Base-by-base conservation (phyloP, 2,888 invertebrate genomes). In the Netelia melanura region DNA sequence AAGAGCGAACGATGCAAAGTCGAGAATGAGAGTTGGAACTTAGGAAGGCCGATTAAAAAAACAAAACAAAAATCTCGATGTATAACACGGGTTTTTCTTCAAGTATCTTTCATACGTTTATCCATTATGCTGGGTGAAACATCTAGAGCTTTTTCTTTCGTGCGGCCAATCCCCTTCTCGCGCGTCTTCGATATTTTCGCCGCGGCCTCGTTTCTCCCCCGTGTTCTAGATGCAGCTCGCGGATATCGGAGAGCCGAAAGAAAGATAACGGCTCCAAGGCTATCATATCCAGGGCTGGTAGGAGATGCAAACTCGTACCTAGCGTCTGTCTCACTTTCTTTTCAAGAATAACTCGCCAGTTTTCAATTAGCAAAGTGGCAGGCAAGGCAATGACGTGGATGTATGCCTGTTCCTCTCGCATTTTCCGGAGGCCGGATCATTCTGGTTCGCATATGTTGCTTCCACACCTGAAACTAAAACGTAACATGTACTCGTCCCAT, bases 311-410 rank as follows among this genome's bases (percentile, higher is more conserved):
- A 30, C 30, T 30, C 30, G 30, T 30, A 30, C 30, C 30, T 5
- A 30, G 2, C 30, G 30, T 30, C 30, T 5, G 30, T 3, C 30
- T 30, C 30, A 30, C 5, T 30, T 30, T 30, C 30, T 2, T 30
- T 30, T 30, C 30, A 30, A 5, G 5, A 77, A 11, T 25, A 75
- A 71, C 80, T 77, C 74, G 83, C 81, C 48, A 74, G 76, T 86
- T 79, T 91, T 88, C 89, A 91, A 91, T 91, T 91, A 91, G 89
- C 88, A 91, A 89, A 91, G 89, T 91, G 88, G 89, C 86, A 82
- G 88, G 89, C 86, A 83, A 78, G 65, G 84, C 76, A 81, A 81
- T 81, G 84, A 81, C 81, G 77, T 38, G 52, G 30, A 5, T 30
- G 30, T 30, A 25, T 2, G 25, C 25, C 2, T 71, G 52, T 11